Evolutionary conservation across 2,797 vertebrate species (phyloP).

Genomic region (Menidia menidia): DNA sequence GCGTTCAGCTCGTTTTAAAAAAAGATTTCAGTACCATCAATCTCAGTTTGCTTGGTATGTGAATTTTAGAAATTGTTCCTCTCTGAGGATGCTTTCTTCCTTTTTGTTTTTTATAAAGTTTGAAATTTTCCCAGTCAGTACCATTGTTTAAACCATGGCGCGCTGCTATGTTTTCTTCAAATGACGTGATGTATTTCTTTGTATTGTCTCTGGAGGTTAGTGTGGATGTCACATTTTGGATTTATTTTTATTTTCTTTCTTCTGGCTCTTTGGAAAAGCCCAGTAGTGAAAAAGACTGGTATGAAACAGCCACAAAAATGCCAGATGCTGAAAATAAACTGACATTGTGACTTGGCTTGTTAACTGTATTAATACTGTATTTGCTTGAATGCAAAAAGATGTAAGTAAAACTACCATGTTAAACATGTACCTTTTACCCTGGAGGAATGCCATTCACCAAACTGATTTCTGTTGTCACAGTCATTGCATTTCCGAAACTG

Average conservation of each 20-base stretch:
- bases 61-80: conserved; percentile 7
- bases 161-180: conserved; percentile 70
- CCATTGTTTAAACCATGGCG: conserved; percentile 94
- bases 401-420: conserved; percentile 88
- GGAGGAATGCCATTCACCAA: conserved; percentile 91
- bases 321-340: conserved; percentile 75
- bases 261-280: conserved; percentile 66
- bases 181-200: conserved; percentile 81
- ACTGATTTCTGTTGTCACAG: conserved; percentile 62
- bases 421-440: conserved; percentile 87
- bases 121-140: conserved; percentile 83
- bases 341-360: conserved; percentile 77
- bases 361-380: conserved; percentile 82
- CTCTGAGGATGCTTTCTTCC: conserved; percentile 12
- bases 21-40: conserved; percentile 32
- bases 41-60: conserved; percentile 19
- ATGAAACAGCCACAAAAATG: conserved; percentile 70
- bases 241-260: not conserved
- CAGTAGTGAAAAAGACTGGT: conserved; percentile 71
- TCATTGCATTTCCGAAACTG: conserved; percentile 69
- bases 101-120: conserved; percentile 13
- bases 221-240: conserved; percentile 60
- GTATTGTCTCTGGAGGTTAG: conserved; percentile 68
- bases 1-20: conserved; percentile 74
- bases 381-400: conserved; percentile 81